A percentile compares a stretch with the other conserved stretches of the same genome.
phyloP scores from a whole-genome alignment of 2,797 vertebrate genomes.

The Aratinga solstitialis region DNA sequence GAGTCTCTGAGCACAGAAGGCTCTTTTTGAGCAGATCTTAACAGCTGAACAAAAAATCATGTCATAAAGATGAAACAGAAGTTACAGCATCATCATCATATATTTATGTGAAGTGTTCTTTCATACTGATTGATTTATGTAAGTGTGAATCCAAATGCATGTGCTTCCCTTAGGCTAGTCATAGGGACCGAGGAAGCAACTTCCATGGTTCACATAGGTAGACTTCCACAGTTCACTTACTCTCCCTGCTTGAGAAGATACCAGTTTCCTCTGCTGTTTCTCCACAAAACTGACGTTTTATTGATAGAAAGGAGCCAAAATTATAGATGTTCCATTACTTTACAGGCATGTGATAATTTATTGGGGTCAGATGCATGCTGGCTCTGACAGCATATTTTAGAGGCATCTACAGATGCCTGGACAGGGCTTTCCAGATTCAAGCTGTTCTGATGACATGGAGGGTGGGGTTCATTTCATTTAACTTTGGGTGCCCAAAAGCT shows the following conservation, averaged over 20 bases:
- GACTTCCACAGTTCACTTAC: not conserved
- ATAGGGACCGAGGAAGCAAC: not conserved
- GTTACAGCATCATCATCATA: not conserved
- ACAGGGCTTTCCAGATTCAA: not conserved
- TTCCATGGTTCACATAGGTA: not conserved
- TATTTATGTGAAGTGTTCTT: not conserved
- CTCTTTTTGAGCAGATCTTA: not conserved
- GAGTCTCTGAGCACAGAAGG: not conserved
- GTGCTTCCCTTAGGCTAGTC: not conserved
- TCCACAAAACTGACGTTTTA: not conserved
- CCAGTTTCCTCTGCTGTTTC: not conserved
- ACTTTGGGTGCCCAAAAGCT: not conserved
- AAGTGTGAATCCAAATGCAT: not conserved
- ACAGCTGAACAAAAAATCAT: not conserved
- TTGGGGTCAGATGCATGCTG: not conserved
- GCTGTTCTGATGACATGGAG: not conserved
- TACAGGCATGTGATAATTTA: not conserved
- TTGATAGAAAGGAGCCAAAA: not conserved
- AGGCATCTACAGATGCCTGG: not conserved
- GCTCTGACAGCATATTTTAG: not conserved
- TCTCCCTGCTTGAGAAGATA: not conserved
- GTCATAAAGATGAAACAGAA: slow-evolving; percentile 37
- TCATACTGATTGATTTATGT: not conserved
- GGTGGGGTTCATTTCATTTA: not conserved
- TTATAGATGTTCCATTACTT: not conserved